A percentile compares a stretch with the other conserved stretches of the same genome.
Evolutionary conservation across 2,113 vertebrate genomes (phyloP).

Genomic region (Petrocephalus zakoni): DNA sequence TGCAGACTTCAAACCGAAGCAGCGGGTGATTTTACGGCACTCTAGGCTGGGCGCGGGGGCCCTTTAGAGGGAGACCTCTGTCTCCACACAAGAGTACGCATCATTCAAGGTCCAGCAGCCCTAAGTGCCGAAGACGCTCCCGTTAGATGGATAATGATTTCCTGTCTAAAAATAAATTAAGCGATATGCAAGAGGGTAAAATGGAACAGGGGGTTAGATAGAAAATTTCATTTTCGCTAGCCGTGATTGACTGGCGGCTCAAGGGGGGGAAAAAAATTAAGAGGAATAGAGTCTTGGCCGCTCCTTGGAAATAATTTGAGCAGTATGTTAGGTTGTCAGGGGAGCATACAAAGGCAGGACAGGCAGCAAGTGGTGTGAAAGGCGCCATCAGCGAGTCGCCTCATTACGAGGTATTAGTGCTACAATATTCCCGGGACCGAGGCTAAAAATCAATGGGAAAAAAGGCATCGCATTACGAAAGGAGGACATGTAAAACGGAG

Average conservation of each 20-base stretch:
- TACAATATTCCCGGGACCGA: not conserved
- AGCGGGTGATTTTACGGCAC: not conserved
- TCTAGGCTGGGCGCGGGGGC: not conserved
- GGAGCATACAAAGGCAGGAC: not conserved
- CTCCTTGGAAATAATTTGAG: conserved; percentile 48
- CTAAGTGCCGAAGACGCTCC: conserved; percentile 53
- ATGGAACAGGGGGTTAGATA: conserved; percentile 24
- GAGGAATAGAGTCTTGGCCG: conserved; percentile 10
- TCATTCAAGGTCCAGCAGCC: conserved; percentile 29
- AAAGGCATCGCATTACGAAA: not conserved
- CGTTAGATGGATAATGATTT: conserved; percentile 55
- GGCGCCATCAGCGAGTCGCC: not conserved
- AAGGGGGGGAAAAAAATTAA: conserved; percentile 36
- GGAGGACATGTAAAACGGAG: not conserved
- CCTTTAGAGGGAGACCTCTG: not conserved
- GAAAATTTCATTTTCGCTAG: conserved; percentile 15
- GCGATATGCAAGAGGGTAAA: conserved; percentile 52
- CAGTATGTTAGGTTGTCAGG: conserved; percentile 17
- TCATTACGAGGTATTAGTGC: not conserved
- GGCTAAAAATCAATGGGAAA: not conserved
- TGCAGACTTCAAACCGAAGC: not conserved
- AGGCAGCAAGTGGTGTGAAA: not conserved
- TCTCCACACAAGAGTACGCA: not conserved
- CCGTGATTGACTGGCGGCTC: conserved; percentile 54
- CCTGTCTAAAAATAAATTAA: conserved; percentile 56